phyloP scores from a whole-genome alignment of 2,113 vertebrate genomes.

The Cynocephalus volans region DNA sequence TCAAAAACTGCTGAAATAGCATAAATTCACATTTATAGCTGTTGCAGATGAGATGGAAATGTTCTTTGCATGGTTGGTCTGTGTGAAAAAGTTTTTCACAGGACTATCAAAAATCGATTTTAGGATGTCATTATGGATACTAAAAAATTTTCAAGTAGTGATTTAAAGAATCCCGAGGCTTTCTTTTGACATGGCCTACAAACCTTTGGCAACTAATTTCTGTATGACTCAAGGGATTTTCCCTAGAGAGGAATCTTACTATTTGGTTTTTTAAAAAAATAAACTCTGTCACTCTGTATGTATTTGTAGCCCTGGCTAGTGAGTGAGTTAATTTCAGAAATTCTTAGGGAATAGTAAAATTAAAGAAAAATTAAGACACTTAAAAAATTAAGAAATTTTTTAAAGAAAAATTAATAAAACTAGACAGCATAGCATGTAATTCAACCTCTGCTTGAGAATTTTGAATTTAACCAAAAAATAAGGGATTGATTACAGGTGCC shows the following conservation, averaged over 20 bases:
- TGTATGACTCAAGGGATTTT: constrained; percentile 37
- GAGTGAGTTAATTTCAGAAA: constrained; percentile 51
- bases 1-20: neutral
- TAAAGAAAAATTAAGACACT: constrained; percentile 31
- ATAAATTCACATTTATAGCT: constrained; percentile 38
- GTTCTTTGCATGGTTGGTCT: neutral
- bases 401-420: neutral
- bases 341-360: neutral
- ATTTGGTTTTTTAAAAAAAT: neutral
- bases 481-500: neutral
- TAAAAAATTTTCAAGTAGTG: constrained; percentile 25
- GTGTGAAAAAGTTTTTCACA: constrained; percentile 20
- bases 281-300: neutral
- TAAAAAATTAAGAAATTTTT: neutral
- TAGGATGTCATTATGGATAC: neutral
- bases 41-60: neutral
- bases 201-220: constrained; percentile 17
- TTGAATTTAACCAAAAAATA: constrained; percentile 47
- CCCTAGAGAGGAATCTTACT: neutral
- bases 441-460: constrained; percentile 38
- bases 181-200: constrained; percentile 14
- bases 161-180: constrained; percentile 24
- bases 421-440: neutral
- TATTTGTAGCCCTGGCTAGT: neutral
- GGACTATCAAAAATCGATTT: constrained; percentile 19